phyloP scores from a whole-genome alignment of 2,888 invertebrate genomes.

The Rotaria socialis region DNA sequence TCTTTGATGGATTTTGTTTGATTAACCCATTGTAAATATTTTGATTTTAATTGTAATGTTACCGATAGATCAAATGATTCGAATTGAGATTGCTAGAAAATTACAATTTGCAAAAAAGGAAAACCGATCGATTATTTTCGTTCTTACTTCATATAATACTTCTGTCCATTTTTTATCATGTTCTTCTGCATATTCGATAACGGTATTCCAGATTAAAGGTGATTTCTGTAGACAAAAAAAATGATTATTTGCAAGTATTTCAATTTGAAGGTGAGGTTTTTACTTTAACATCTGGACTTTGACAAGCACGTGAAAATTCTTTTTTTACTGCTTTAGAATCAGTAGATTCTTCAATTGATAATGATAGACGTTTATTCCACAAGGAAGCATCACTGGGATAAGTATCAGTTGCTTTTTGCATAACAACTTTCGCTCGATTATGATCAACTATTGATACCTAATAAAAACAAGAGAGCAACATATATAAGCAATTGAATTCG shows the following conservation, averaged over 20 bases:
- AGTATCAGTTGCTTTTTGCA: neutral
- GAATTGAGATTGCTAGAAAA: slow-evolving; percentile 4
- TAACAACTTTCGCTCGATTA: neutral
- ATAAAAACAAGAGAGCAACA: neutral
- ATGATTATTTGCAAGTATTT: too few relatives aligned
- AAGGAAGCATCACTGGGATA: neutral
- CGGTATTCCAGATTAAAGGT: slow-evolving; percentile 22
- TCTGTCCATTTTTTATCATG: slow-evolving; percentile 32
- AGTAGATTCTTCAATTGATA: neutral
- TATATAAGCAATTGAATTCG: neutral
- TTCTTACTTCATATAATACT: slow-evolving; percentile 37
- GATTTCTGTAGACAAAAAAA: neutral
- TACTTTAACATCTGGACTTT: neutral
- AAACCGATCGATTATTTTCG: neutral
- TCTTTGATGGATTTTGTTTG: slow-evolving; percentile 18
- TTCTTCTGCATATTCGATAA: slow-evolving; percentile 17
- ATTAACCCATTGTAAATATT: slow-evolving; percentile 41
- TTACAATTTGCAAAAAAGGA: neutral
- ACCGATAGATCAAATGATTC: slow-evolving; percentile 34
- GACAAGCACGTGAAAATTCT: neutral
- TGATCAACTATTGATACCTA: neutral
- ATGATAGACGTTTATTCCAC: slow-evolving; percentile 12
- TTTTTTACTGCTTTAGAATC: neutral
- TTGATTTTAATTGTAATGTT: slow-evolving; percentile 16
- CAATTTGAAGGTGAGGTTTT: neutral